Conservation (phyloP, 2,888 invertebrate genomes). For the Cosmorhoe ocellata region DNA sequence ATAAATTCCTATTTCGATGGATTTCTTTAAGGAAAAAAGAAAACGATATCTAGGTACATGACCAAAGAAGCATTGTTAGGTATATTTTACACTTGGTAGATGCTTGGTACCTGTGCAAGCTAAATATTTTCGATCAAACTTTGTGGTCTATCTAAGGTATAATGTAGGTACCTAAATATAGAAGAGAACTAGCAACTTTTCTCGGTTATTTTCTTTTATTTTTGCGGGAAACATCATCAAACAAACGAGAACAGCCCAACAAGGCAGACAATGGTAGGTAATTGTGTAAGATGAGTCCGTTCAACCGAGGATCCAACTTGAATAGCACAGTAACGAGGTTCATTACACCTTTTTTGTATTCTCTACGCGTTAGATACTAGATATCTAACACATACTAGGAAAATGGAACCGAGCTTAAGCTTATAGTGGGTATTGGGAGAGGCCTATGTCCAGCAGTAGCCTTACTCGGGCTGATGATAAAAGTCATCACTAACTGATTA, state of each 20-base stretch:
- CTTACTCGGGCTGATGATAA: no score
- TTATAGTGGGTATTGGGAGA: no score
- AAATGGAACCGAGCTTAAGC: no score
- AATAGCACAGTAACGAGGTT: slow-evolving; percentile 20
- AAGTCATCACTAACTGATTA: neutral
- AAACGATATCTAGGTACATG: no score
- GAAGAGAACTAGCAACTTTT: slow-evolving; percentile 1
- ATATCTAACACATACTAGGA: no score
- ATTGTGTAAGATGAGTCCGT: slow-evolving; percentile 29
- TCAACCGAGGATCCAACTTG: slow-evolving; percentile 15
- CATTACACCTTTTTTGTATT: slow-evolving; percentile 17
- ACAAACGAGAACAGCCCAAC: slow-evolving; percentile 18
- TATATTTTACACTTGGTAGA: no score
- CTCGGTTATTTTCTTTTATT: slow-evolving; percentile 8
- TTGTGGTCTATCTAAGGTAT: no score
- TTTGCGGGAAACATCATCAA: slow-evolving; percentile 16
- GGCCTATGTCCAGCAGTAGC: no score
- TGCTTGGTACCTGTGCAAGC: no score
- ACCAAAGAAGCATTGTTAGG: no score
- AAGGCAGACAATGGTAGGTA: slow-evolving; percentile 26
- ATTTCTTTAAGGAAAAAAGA: neutral
- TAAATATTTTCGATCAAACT: no score
- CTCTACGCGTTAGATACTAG: neutral
- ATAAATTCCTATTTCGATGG: neutral
- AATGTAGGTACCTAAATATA: no score